Evolutionary conservation across 2,888 invertebrate species (phyloP).

Genomic region (Nomada fabriciana): DNA sequence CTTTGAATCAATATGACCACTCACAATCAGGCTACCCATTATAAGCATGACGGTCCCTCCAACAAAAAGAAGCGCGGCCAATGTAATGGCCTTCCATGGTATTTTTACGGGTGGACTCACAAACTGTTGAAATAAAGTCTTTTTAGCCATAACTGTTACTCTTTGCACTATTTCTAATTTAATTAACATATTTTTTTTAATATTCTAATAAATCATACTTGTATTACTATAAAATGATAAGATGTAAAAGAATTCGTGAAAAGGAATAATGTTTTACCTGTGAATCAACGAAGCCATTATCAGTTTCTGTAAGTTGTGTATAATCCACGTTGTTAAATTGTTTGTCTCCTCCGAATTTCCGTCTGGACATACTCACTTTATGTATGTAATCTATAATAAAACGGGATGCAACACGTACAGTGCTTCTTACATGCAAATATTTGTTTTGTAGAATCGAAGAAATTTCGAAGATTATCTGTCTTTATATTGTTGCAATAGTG

Average conservation of each 20-base stretch:
- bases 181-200: conserved; percentile 14
- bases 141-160: neutral
- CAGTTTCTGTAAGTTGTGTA: conserved; percentile 85
- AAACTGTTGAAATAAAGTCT: conserved; percentile 84
- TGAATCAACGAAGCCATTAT: conserved; percentile 89
- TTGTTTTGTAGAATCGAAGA: neutral
- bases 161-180: neutral
- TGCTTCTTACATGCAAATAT: neutral
- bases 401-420: neutral
- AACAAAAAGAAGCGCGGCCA: conserved; percentile 91
- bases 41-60: conserved; percentile 92
- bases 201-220: neutral
- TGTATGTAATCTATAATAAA: conserved; percentile 82
- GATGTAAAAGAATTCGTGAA: neutral
- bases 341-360: conserved; percentile 85
- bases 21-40: conserved; percentile 91
- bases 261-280: conserved; percentile 81
- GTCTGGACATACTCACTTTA: conserved; percentile 87
- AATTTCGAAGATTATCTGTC: neutral
- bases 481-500: neutral
- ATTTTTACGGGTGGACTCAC: conserved; percentile 88
- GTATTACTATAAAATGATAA: neutral
- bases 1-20: conserved; percentile 92
- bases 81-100: conserved; percentile 93
- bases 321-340: conserved; percentile 87